phyloP scores from a whole-genome alignment of 2,888 invertebrate genomes.

The Drosophila kuntzei region DNA sequence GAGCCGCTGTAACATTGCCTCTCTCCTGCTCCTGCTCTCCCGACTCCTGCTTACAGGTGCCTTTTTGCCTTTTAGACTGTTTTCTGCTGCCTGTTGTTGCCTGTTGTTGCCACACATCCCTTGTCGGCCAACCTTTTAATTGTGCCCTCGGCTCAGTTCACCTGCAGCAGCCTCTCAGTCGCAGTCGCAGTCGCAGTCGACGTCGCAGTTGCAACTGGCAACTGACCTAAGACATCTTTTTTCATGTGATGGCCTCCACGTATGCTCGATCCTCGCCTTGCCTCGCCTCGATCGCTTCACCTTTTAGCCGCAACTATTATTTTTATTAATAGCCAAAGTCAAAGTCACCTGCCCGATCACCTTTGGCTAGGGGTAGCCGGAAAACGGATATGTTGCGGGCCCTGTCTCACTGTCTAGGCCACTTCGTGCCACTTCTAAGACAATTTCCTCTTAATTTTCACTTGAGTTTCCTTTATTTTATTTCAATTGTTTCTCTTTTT shows the following conservation, averaged over 20 bases:
- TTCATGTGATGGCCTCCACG: conserved; percentile 75
- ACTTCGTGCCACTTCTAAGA: conserved; percentile 60
- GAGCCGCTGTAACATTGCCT: conserved; percentile 75
- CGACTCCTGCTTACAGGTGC: conserved; percentile 70
- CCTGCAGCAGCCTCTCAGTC: conserved; percentile 61
- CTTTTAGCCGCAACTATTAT: conserved; percentile 82
- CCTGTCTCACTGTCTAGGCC: conserved; percentile 14
- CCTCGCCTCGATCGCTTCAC: conserved; percentile 39
- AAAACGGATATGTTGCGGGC: conserved; percentile 71
- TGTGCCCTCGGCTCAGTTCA: conserved; percentile 70
- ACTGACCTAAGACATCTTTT: conserved; percentile 84
- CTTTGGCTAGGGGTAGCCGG: conserved; percentile 75
- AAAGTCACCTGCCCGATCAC: conserved; percentile 81
- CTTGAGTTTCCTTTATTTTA: conserved; percentile 25
- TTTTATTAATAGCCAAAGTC: conserved; percentile 84
- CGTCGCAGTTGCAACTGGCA: conserved; percentile 37
- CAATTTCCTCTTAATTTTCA: conserved; percentile 61
- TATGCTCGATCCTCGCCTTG: conserved; percentile 28
- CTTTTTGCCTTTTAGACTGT: conserved; percentile 50
- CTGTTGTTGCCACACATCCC: conserved; percentile 31
- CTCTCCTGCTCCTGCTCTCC: conserved; percentile 38
- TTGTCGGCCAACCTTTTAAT: conserved; percentile 65
- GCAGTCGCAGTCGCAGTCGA: conserved; percentile 14
- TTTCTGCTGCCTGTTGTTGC: not conserved
- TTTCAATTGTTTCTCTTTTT: conserved; percentile 21